Evolutionary conservation across 2,797 vertebrate genomes (phyloP), one percentile per base, ranked within the genome.

Genomic region (Rhincodon typus): DNA sequence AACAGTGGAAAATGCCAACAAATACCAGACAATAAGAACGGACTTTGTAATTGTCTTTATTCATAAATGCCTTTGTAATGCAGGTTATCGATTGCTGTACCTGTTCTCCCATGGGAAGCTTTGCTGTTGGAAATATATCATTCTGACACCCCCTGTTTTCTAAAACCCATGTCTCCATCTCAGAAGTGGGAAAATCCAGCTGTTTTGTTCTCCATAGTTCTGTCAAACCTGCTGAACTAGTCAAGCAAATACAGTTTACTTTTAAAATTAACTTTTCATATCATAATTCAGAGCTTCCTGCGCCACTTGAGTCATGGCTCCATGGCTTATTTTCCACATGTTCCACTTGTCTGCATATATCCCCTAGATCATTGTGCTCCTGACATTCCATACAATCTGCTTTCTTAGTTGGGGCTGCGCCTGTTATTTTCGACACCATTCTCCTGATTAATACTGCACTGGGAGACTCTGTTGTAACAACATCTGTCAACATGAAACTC

Each of bases 321-420:
- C 19, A 6, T 66, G 34, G 6, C 19, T 67, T 25, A 93, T 23
- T 93, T 42, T 93, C 62, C n/a, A 25, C 67, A 67, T 67, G 57
- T n/a, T n/a, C 17, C 8, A 46, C 93, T 93, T 69, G 62, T n/a
- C 62, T 62, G 62, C 15, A 10, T 93, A 57, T 38, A 42, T 94
- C 90, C 27, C 30, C 53, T n/a, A 10, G 62, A 67, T 94, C 27
- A 17, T 21, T 23, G 66, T 1, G 3, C 25, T 94, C 25, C 42
- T 95, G 67, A 94, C 42, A 50, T 72, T 42, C 67, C 93, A 42
- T 72, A 50, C 50, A 94, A 94, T 72, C n/a, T 94, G 27, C 70
- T 95, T 95, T 10, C 70, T 77, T 95, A 53, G 46, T 77, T 50
- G 53, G 74, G 2, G 34, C 30, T 34, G 30, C 6, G 50, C 50